Percentiles rank a stretch among this genome's conserved stretches.
These are phyloP conservation scores for Leptinotarsa undecemlineata DNA, from an alignment of 1,140 invertebrate genomes.

Conservation along the genomic window DNA sequence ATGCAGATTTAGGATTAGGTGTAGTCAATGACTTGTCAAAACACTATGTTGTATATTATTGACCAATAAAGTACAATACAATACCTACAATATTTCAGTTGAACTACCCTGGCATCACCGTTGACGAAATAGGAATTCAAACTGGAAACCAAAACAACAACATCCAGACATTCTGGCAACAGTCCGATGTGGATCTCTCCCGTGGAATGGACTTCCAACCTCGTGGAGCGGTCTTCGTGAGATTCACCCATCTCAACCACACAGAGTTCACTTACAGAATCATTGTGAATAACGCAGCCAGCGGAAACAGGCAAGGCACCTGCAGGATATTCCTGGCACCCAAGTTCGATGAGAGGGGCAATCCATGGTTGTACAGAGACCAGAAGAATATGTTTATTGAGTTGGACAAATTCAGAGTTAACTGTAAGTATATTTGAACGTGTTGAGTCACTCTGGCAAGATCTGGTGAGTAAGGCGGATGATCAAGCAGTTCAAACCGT, in stretches of 20 bases:
- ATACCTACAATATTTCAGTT: neutral
- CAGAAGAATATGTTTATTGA: constrained; percentile 62
- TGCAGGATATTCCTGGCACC: constrained; percentile 66
- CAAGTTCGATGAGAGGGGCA: constrained; percentile 61
- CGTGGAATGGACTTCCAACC: constrained; percentile 78
- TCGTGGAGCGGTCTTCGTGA: constrained; percentile 68
- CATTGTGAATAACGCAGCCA: constrained; percentile 54
- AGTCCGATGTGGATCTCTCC: constrained; percentile 73
- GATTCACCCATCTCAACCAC: constrained; percentile 78
- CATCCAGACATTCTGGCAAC: constrained; percentile 72
- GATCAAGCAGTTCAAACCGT: too few relatives aligned
- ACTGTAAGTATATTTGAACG: constrained; percentile 16
- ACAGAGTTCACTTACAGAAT: constrained; percentile 65
- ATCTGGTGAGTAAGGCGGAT: too few relatives aligned
- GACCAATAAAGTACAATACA: too few relatives aligned
- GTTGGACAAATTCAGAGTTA: constrained; percentile 62
- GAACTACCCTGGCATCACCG: constrained; percentile 9
- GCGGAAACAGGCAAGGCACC: constrained; percentile 55
- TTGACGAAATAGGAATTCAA: neutral
- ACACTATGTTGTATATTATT: too few relatives aligned
- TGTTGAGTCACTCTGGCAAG: too few relatives aligned
- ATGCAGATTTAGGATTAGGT: too few relatives aligned
- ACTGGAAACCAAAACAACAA: constrained; percentile 59
- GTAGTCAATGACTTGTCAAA: too few relatives aligned
- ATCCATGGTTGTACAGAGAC: constrained; percentile 57